Conservation (phyloP, 2,888 invertebrate species). For the Oeneis ivallda region DNA sequence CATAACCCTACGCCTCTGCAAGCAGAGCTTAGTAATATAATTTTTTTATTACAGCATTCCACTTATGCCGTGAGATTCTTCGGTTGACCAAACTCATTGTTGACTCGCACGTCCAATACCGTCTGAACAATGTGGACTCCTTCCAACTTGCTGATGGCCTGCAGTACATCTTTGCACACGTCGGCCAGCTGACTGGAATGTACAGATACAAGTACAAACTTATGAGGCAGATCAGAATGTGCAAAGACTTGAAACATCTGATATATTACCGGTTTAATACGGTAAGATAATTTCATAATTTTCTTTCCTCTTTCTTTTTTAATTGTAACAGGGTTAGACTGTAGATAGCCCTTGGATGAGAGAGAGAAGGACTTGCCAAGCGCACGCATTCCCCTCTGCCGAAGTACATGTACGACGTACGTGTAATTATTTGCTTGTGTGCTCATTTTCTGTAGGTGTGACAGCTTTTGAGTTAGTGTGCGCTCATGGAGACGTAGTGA, state of each 20-base stretch:
- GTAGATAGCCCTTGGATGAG: too few species aligned
- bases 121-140: slow-evolving; percentile 99
- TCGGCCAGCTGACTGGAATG: slow-evolving; percentile 99
- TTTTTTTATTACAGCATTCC: slow-evolving; percentile 88
- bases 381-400: too few species aligned
- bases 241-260: slow-evolving; percentile 99
- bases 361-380: too few species aligned
- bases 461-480: too few species aligned
- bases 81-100: slow-evolving; percentile 99
- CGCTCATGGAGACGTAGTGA: too few species aligned
- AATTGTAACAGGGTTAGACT: too few species aligned
- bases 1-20: too few species aligned
- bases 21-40: too few species aligned
- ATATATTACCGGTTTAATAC: slow-evolving; percentile 99
- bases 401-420: too few species aligned
- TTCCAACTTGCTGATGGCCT: slow-evolving; percentile 99
- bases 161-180: slow-evolving; percentile 99
- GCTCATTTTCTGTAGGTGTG: too few species aligned
- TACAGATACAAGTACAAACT: slow-evolving; percentile 99
- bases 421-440: too few species aligned
- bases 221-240: slow-evolving; percentile 99
- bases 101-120: slow-evolving; percentile 99
- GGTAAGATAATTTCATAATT: slow-evolving; percentile 74
- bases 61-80: slow-evolving; percentile 98
- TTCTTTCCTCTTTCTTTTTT: not conserved